Evolutionary conservation across 1,140 invertebrate genomes (phyloP), one percentile per base, ranked within the genome.

Genomic region (Trichonephila clavipes): DNA sequence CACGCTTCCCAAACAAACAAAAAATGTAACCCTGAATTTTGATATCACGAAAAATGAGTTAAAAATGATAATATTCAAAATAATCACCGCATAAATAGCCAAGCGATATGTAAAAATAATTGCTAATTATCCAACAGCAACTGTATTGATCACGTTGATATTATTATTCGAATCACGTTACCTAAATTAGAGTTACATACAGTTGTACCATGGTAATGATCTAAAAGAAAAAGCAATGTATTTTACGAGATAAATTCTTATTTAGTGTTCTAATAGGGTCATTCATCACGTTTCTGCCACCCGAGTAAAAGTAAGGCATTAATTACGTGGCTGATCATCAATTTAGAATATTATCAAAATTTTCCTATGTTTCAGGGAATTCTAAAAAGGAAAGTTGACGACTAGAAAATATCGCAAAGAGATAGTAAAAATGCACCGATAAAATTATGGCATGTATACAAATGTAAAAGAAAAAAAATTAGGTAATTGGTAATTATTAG

Each of bases 261-360:
- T 87, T 87, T 87, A 87, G 51, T 62, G 28, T 61, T 61, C 59
- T 64, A 87, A 87, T 87, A n/a, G 19, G 59, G 24, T 24, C 4
- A 87, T 87, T 87, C 51, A 87, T 87, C 85, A 87, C 59, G 28
- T 16, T 64, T 87, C n/a, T 61, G 51, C 28, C 85, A 40, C 34
- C 34, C 59, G 14, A 21, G 12, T 19, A 34, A 16, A 16, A 19
- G 16, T 28, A 24, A 61, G 12, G 24, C 85, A 87, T 87, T 66
- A 40, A 87, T 87, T 87, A 87, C 8, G 58, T 24, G 59, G 28
- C 18, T 64, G 51, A 12, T 87, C 51, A 62, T 64, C 59, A 87
- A 34, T 77, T 77, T 40, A 34, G 72, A 34, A 77, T 28, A 77
- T 40, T 40, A 40, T 28, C 16, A 77, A 77, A 40, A 34, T 19